Evolutionary conservation across 2,797 vertebrate species (phyloP).

Genomic region (Bufotes viridis): DNA sequence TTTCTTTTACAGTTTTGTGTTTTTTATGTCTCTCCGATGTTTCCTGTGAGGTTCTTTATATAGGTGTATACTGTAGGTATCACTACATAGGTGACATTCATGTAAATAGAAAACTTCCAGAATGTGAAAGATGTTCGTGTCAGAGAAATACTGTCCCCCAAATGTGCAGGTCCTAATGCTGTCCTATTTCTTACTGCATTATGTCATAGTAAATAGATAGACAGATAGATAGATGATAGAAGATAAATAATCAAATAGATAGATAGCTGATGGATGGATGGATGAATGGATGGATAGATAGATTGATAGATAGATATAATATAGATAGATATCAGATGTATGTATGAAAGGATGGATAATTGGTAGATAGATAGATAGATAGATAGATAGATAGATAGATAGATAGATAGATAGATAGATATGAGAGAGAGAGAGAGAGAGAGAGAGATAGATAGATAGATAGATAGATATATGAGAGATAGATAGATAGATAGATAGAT

Average conservation of each 20-base stretch:
- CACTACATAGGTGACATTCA: not conserved
- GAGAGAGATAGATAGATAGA: no score
- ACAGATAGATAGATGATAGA: not conserved
- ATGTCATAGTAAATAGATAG: no score
- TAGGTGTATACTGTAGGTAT: no score
- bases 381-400: not conserved
- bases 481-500: not conserved
- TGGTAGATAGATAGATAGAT: not conserved
- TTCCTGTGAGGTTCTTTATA: not conserved
- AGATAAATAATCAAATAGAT: not conserved
- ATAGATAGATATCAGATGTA: not conserved
- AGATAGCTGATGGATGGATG: not conserved
- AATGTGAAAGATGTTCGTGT: not conserved
- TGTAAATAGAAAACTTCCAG: not conserved
- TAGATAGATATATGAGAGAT: not conserved
- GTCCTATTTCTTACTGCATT: not conserved
- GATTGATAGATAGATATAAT: not conserved
- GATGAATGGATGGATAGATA: no score
- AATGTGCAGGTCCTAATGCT: not conserved
- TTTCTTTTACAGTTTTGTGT: conserved; percentile 63
- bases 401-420: no score
- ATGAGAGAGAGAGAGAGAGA: no score
- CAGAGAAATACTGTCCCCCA: not conserved
- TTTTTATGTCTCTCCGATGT: conserved; percentile 2
- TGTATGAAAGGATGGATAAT: not conserved